A percentile compares a stretch with the other conserved stretches of the same genome.
Conservation (phyloP, 2,888 invertebrate genomes). For the Alloscopus bannaensis region DNA sequence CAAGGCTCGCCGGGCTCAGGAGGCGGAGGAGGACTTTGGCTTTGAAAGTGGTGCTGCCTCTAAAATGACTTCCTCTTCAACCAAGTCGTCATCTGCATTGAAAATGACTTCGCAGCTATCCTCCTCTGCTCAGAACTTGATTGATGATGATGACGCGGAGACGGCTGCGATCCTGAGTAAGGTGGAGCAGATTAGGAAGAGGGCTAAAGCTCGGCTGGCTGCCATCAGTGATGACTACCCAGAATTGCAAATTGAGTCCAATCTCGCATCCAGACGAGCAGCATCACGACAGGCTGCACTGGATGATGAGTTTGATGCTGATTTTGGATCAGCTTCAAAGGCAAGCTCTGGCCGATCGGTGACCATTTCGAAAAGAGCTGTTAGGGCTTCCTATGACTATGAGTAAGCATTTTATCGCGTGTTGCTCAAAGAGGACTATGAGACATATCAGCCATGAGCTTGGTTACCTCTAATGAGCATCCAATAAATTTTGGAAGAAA, state of each 20-base stretch:
- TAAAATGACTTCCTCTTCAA: slow-evolving; percentile 9
- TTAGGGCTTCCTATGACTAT: slow-evolving; percentile 65
- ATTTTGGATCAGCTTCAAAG: slow-evolving; percentile 10
- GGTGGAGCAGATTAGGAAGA: slow-evolving; percentile 66
- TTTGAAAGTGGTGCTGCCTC: not conserved
- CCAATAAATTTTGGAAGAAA: no score
- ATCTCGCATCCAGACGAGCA: slow-evolving; percentile 52
- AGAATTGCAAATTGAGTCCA: slow-evolving; percentile 55
- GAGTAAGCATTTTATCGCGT: slow-evolving; percentile 46
- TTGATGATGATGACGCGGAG: slow-evolving; percentile 54
- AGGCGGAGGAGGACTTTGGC: slow-evolving; percentile 29
- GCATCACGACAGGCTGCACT: slow-evolving; percentile 7
- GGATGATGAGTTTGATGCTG: slow-evolving; percentile 49
- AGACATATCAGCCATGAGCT: not conserved
- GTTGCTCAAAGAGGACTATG: not conserved
- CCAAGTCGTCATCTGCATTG: slow-evolving; percentile 1
- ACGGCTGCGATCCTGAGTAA: slow-evolving; percentile 59
- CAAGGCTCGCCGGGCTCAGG: slow-evolving; percentile 51
- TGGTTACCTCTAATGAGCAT: no score
- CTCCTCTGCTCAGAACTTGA: slow-evolving; percentile 25
- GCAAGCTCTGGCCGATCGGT: slow-evolving; percentile 57
- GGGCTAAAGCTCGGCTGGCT: slow-evolving; percentile 70
- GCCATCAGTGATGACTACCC: slow-evolving; percentile 67
- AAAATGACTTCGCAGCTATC: slow-evolving; percentile 12
- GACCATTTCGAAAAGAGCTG: slow-evolving; percentile 63